Conservation (phyloP, 2,888 invertebrate genomes). For the Crocallis elinguaria region DNA sequence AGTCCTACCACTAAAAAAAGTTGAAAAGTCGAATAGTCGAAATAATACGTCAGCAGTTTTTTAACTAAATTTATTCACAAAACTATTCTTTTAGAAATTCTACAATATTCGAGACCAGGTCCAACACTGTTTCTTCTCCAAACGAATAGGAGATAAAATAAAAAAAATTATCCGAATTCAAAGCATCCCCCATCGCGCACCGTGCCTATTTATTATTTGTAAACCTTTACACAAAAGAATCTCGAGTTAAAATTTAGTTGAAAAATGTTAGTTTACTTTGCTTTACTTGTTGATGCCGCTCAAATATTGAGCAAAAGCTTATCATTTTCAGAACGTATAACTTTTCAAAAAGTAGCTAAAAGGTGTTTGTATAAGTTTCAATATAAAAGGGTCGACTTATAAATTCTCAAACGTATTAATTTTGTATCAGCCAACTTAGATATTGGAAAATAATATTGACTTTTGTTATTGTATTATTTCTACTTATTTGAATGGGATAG, state of each 20-base stretch:
- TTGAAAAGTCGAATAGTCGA: no score
- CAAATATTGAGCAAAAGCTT: neutral
- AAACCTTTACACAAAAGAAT: no score
- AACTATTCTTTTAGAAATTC: slow-evolving; percentile 70
- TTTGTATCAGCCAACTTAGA: no score
- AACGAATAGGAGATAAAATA: slow-evolving; percentile 23
- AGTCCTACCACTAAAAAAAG: no score
- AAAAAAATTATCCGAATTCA: neutral
- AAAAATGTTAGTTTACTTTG: no score
- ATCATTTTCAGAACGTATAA: neutral
- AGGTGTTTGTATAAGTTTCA: neutral
- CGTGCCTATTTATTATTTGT: no score
- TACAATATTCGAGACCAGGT: slow-evolving; percentile 64
- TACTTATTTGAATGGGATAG: no score
- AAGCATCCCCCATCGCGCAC: no score
- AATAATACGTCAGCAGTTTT: slow-evolving; percentile 39
- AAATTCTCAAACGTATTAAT: neutral
- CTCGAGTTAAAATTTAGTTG: no score
- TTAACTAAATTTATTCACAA: slow-evolving; percentile 75
- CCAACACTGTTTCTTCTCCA: slow-evolving; percentile 65
- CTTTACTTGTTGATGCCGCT: neutral
- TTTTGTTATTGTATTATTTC: no score
- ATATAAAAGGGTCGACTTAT: neutral
- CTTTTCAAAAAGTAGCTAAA: neutral
- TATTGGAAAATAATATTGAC: no score